phyloP scores from a whole-genome alignment of 1,140 invertebrate species.

The Himalopsyche phryganea region DNA sequence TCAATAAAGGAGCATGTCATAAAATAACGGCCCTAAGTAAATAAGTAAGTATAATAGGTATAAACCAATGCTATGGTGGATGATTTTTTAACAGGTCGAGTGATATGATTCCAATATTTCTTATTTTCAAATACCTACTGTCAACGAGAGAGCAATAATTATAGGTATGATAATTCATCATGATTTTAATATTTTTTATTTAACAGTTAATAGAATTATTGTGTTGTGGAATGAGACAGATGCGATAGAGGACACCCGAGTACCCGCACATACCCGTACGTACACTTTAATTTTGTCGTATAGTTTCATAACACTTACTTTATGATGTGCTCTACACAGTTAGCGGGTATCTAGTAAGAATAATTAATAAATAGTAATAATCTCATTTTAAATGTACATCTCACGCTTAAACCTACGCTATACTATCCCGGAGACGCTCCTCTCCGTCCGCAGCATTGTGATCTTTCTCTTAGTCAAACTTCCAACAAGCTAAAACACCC shows the following conservation, averaged over 20 bases:
- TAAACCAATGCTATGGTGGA: slow-evolving; percentile 32
- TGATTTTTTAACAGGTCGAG: slow-evolving; percentile 39
- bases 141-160: slow-evolving; percentile 27
- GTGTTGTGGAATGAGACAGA: slow-evolving; percentile 11
- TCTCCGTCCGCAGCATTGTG: neutral
- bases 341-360: slow-evolving; percentile 21
- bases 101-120: slow-evolving; percentile 44
- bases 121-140: slow-evolving; percentile 26
- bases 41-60: slow-evolving; percentile 8
- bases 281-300: too few relatives aligned
- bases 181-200: slow-evolving; percentile 5
- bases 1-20: slow-evolving; percentile 25
- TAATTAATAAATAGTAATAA: slow-evolving; percentile 22
- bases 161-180: neutral
- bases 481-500: slow-evolving; percentile 23
- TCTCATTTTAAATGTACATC: slow-evolving; percentile 29
- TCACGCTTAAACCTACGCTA: slow-evolving; percentile 26
- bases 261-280: neutral
- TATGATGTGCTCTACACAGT: slow-evolving; percentile 12
- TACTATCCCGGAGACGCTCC: slow-evolving; percentile 8
- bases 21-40: slow-evolving; percentile 26
- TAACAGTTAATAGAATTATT: slow-evolving; percentile 1
- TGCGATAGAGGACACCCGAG: slow-evolving; percentile 4
- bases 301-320: slow-evolving; percentile 1
- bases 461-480: slow-evolving; percentile 16